Evolutionary conservation across 1,140 invertebrate species (phyloP).

Genomic region (Eulimnadia texana): DNA sequence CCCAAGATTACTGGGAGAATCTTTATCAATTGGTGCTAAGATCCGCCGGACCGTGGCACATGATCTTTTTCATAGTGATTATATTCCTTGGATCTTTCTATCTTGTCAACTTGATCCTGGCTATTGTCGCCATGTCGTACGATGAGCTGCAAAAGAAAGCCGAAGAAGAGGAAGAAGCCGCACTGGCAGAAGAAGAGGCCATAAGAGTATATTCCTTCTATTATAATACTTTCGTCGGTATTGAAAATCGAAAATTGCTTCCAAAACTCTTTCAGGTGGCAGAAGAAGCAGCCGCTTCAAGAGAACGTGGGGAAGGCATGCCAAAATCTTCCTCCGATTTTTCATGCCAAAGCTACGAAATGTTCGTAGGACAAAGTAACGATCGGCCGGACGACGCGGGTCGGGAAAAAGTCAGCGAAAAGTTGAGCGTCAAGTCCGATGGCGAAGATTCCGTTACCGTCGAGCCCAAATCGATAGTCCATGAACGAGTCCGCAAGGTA

Average conservation of each 20-base stretch:
- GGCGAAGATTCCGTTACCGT: background rate
- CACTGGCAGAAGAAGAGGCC: slow-evolving; percentile 72
- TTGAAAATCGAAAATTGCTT: background rate
- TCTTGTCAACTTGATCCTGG: slow-evolving; percentile 95
- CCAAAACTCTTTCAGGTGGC: slow-evolving; percentile 29
- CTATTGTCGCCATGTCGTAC: slow-evolving; percentile 98
- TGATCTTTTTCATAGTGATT: slow-evolving; percentile 94
- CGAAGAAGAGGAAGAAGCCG: slow-evolving; percentile 70
- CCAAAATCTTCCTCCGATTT: slow-evolving; percentile 76
- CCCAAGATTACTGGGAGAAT: slow-evolving; percentile 97
- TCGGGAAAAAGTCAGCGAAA: background rate
- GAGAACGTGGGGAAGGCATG: slow-evolving; percentile 38
- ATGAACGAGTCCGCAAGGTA: background rate
- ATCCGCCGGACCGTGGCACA: slow-evolving; percentile 90
- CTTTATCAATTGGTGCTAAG: slow-evolving; percentile 88
- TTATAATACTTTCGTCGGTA: background rate
- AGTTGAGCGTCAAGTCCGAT: background rate
- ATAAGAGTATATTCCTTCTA: slow-evolving; percentile 37
- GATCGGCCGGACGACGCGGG: background rate
- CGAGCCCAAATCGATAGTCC: background rate
- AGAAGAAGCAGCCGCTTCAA: slow-evolving; percentile 36
- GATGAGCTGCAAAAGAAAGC: slow-evolving; percentile 97
- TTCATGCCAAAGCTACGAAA: slow-evolving; percentile 76
- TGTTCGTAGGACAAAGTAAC: slow-evolving; percentile 48
- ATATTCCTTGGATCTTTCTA: slow-evolving; percentile 98